Conservation (phyloP, 2,888 invertebrate species). For the Notodonta dromedarius region DNA sequence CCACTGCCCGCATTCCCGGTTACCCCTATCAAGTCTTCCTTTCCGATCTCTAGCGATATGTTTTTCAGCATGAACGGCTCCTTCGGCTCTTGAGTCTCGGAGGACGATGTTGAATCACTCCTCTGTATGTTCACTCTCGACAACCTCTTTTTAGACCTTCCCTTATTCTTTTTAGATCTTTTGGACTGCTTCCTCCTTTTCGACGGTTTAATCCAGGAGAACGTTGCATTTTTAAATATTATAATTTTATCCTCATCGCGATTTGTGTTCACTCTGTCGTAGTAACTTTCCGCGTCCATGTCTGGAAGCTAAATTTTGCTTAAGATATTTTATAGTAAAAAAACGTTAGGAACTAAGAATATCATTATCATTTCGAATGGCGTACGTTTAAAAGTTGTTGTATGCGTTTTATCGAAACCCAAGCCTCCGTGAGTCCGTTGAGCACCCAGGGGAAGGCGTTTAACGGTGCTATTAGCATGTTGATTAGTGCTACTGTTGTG, state of each 20-base stretch:
- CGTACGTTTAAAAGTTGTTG: constrained; percentile 91
- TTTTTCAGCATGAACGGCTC: constrained; percentile 67
- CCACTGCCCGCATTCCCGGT: constrained; percentile 96
- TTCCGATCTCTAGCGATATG: constrained; percentile 65
- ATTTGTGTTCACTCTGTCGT: constrained; percentile 79
- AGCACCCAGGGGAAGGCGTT: constrained; percentile 99
- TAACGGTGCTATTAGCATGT: constrained; percentile 97
- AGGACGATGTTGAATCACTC: constrained; percentile 61
- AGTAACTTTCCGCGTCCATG: constrained; percentile 86
- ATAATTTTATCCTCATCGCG: constrained; percentile 82
- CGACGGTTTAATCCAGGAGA: constrained; percentile 82
- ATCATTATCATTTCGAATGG: constrained; percentile 22
- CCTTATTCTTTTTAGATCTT: constrained; percentile 74
- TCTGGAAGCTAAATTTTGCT: constrained; percentile 81
- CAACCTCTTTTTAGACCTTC: constrained; percentile 73
- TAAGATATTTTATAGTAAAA: constrained; percentile 2
- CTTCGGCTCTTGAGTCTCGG: constrained; percentile 43
- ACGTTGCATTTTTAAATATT: constrained; percentile 85
- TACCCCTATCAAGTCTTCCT: constrained; percentile 93
- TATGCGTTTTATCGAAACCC: constrained; percentile 96
- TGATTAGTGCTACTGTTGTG: constrained; percentile 96
- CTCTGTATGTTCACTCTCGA: constrained; percentile 58
- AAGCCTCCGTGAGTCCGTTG: constrained; percentile 97
- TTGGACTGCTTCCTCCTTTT: constrained; percentile 53
- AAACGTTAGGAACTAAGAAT: constrained; percentile 1